These are phyloP conservation scores for Fringilla coelebs DNA, from an alignment of 2,797 vertebrate species.

Conservation along the genomic window DNA sequence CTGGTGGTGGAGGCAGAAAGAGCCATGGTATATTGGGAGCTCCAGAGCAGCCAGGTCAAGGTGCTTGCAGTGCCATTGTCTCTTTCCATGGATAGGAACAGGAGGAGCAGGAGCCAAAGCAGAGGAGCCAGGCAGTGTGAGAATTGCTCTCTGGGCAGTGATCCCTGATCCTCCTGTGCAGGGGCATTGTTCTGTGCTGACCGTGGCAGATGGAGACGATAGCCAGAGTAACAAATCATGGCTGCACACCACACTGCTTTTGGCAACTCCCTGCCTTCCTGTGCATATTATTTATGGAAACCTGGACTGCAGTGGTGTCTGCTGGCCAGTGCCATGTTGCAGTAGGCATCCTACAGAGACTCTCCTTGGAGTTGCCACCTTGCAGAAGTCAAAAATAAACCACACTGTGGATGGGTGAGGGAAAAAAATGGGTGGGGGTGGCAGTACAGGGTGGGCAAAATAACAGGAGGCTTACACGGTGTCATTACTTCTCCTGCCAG, in stretches of 20 bases:
- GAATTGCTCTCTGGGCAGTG: not conserved
- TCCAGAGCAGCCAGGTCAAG: not conserved
- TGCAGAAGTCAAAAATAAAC: not conserved
- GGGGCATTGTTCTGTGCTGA: fast-evolving
- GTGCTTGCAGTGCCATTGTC: not conserved
- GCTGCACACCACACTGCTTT: not conserved
- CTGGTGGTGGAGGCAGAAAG: not conserved
- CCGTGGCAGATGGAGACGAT: fast-evolving
- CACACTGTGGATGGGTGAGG: not conserved
- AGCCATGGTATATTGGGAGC: not conserved
- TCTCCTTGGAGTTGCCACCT: not conserved
- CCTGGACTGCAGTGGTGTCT: not conserved
- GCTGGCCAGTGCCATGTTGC: not conserved
- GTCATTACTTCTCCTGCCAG: not conserved
- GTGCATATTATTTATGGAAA: not conserved
- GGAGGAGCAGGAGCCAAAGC: not conserved
- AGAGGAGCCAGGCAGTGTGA: not conserved
- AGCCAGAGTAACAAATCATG: not conserved
- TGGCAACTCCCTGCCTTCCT: not conserved
- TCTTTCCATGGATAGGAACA: not conserved
- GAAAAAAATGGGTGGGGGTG: not conserved
- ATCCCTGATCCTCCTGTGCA: not conserved
- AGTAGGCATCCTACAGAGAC: not conserved
- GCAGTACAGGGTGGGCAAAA: not conserved
- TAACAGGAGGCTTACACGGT: not conserved